These are phyloP conservation scores for Mystacides longicornis DNA, from an alignment of 2,888 invertebrate genomes.

Conservation along the genomic window DNA sequence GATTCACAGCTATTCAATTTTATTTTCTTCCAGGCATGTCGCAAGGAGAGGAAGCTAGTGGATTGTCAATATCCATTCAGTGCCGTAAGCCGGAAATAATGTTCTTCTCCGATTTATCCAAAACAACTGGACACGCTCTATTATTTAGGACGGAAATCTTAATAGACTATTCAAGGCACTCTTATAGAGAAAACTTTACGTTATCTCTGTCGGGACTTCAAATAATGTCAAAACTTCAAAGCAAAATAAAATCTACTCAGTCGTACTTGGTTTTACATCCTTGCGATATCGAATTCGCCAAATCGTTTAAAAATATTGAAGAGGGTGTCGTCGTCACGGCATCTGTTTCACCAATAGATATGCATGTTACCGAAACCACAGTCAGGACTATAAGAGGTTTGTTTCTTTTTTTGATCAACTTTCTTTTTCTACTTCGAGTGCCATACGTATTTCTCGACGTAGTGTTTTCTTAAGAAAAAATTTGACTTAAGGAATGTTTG, in stretches of 20 bases:
- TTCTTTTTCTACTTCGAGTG: too few species aligned
- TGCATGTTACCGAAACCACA: conserved; percentile 65
- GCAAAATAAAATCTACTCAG: conserved; percentile 44
- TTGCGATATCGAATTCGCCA: conserved; percentile 63
- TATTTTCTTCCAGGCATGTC: not conserved
- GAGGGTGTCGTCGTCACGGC: conserved; percentile 60
- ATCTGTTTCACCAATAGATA: conserved; percentile 58
- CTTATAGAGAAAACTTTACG: conserved; percentile 56
- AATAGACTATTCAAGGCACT: conserved; percentile 62
- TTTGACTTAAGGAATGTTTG: too few species aligned
- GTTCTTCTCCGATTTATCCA: conserved; percentile 60
- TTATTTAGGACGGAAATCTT: conserved; percentile 63
- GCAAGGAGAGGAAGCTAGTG: conserved; percentile 40
- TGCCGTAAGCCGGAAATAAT: conserved; percentile 72
- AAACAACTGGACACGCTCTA: conserved; percentile 55
- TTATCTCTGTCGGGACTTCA: conserved; percentile 54
- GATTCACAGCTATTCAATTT: not conserved
- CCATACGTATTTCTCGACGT: too few species aligned
- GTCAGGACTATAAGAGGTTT: conserved; percentile 62
- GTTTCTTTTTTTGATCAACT: too few species aligned
- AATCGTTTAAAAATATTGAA: conserved; percentile 53
- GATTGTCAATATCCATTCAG: conserved; percentile 62
- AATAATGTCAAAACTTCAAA: conserved; percentile 54
- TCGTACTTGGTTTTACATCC: conserved; percentile 59
- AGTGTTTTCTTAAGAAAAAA: too few species aligned